These are phyloP conservation scores for Muntiacus muntjak DNA, from an alignment of 2,113 vertebrate species.

Conservation along the genomic window DNA sequence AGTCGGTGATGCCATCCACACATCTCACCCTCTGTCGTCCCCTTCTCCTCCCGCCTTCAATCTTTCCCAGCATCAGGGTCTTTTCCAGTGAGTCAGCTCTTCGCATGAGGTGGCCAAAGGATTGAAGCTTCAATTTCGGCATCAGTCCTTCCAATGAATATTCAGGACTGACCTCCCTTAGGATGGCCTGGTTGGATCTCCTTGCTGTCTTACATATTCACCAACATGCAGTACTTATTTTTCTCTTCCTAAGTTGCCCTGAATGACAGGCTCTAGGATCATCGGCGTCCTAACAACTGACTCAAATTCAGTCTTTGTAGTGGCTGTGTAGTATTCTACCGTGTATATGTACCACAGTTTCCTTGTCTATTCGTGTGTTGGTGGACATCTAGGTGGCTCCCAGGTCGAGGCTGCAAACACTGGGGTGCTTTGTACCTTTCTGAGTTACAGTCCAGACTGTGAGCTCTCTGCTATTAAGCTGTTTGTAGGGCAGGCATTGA, in stretches of 20 bases:
- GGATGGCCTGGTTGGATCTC: not conserved
- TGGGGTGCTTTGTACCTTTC: not conserved
- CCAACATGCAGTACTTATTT: not conserved
- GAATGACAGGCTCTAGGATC: not conserved
- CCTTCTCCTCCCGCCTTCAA: not conserved
- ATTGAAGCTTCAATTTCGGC: not conserved
- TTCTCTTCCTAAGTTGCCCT: not conserved
- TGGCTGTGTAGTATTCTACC: not conserved
- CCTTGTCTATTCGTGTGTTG: not conserved
- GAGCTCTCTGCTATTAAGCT: not conserved
- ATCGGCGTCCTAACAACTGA: not conserved
- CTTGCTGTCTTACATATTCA: not conserved
- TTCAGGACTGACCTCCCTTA: not conserved
- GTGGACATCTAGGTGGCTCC: not conserved
- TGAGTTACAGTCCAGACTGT: not conserved
- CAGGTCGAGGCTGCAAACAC: not conserved
- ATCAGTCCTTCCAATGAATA: not conserved
- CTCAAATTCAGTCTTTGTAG: not conserved
- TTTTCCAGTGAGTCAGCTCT: not conserved
- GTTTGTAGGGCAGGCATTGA: accelerated
- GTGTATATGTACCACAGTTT: not conserved
- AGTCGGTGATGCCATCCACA: accelerated
- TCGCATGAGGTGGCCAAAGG: not conserved
- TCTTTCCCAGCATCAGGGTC: not conserved
- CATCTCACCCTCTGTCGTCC: not conserved